Evolutionary conservation across 2,113 vertebrate species (phyloP), one percentile per base, ranked within the genome.

Genomic region (Xenopus laevis): DNA sequence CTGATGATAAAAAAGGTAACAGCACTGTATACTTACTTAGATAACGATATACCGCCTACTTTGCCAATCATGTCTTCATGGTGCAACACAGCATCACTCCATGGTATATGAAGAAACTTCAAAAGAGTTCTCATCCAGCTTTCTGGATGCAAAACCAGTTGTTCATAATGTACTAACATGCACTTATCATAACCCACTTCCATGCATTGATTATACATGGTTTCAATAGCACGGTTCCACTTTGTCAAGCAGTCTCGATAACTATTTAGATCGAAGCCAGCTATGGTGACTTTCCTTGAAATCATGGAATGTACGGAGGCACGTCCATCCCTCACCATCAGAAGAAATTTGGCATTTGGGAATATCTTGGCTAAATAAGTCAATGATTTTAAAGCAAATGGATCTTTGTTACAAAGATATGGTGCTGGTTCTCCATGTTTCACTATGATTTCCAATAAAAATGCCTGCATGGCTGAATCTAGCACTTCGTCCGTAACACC

Each of bases 221-320:
- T 99, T 77, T 99, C 97, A 74, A 99, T 95, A 11, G 97, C 97
- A 46, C 96, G 93, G 71, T 98, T 99, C 96, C 97, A 99, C 85
- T 99, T 99, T 82, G 91, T 97, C 82, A 99, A 87, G 81, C 97
- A 99, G 89, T 99, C 96, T 79, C 96, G 86, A 79, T 98, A 99
- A 87, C 96, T 98, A 84, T 91, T 94, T 17, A 99, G 87, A 82
- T 99, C 97, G 79, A 99, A 99, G 0, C 96, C 97, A 0, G 97
- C 96, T 7, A 99, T 98, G 0, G 97, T 99, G 70, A 99, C 97
- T 78, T 98, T 98, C 20, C 96, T 91, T 21, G 97, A 98, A 82
- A 99, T 99, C 97, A 99, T 99, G 57, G 96, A 99, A 71, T 99
- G 95, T 50, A 99, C 97, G 0, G 97, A 97, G 0, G 97, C 96